Conservation (phyloP, 2,888 invertebrate species). For the Ophion costatus region DNA sequence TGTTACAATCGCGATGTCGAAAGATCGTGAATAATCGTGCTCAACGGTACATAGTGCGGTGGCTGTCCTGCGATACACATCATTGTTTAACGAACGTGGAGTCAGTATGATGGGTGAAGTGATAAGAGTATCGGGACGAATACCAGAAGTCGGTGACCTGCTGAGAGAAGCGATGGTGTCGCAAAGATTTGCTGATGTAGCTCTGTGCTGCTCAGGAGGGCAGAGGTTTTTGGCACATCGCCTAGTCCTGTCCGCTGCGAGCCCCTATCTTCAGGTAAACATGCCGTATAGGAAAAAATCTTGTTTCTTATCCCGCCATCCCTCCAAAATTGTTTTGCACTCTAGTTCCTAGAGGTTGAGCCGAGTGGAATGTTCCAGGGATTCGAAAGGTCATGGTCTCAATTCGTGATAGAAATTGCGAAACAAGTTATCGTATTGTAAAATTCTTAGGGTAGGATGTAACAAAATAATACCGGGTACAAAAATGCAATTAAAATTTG, state of each 20-base stretch:
- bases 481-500: too few relatives aligned
- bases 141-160: constrained; percentile 77
- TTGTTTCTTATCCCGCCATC: too few relatives aligned
- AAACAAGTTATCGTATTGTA: too few relatives aligned
- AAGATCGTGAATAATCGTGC: constrained; percentile 42
- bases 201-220: constrained; percentile 87
- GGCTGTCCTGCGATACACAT: background rate
- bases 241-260: constrained; percentile 88
- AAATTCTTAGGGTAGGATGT: too few relatives aligned
- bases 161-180: constrained; percentile 84
- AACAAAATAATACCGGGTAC: too few relatives aligned
- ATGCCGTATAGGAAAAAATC: background rate
- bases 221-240: constrained; percentile 87
- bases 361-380: too few relatives aligned
- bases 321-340: background rate
- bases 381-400: too few relatives aligned
- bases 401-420: too few relatives aligned
- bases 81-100: constrained; percentile 35
- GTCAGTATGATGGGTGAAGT: constrained; percentile 77
- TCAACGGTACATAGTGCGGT: constrained; percentile 4
- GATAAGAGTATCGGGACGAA: constrained; percentile 76
- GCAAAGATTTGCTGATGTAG: constrained; percentile 86
- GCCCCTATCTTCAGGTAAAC: constrained; percentile 87
- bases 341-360: background rate
- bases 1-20: constrained; percentile 11